phyloP scores from a whole-genome alignment of 2,113 vertebrate genomes.

The Gavialis gangeticus region DNA sequence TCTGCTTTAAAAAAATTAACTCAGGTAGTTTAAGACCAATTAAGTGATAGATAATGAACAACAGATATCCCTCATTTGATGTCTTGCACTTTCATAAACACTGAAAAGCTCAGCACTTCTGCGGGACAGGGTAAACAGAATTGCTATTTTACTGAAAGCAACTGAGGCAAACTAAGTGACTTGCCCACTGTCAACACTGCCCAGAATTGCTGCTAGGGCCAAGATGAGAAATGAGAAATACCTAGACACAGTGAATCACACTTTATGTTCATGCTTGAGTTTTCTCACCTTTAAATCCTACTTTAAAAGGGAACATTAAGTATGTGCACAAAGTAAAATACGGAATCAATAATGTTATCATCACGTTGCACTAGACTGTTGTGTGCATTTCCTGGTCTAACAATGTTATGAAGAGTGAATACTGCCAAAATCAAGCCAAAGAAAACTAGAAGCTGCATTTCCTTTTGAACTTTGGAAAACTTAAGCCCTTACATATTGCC shows the following conservation, averaged over 20 bases:
- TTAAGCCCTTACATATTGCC: background rate
- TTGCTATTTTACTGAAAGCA: background rate
- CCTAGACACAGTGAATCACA: background rate
- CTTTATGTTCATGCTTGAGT: background rate
- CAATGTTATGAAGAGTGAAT: background rate
- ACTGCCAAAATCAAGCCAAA: background rate
- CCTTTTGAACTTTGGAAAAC: background rate
- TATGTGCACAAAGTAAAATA: background rate
- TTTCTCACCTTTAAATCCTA: background rate
- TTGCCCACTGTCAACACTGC: accelerated
- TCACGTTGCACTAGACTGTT: background rate
- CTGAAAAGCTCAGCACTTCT: background rate
- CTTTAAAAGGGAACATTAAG: background rate
- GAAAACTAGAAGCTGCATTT: background rate
- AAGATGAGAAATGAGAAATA: background rate
- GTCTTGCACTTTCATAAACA: conserved; percentile 28
- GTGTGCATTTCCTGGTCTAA: background rate
- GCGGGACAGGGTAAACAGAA: background rate
- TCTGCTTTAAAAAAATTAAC: conserved; percentile 37
- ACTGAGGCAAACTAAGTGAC: conserved; percentile 5
- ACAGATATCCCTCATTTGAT: background rate
- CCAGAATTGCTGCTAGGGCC: background rate
- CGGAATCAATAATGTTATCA: background rate
- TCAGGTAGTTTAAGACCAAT: conserved; percentile 35
- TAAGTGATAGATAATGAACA: conserved; percentile 45